A percentile compares a stretch with the other conserved stretches of the same genome.
Conservation (phyloP, 2,888 invertebrate genomes). For the Stegophylla sp. region DNA sequence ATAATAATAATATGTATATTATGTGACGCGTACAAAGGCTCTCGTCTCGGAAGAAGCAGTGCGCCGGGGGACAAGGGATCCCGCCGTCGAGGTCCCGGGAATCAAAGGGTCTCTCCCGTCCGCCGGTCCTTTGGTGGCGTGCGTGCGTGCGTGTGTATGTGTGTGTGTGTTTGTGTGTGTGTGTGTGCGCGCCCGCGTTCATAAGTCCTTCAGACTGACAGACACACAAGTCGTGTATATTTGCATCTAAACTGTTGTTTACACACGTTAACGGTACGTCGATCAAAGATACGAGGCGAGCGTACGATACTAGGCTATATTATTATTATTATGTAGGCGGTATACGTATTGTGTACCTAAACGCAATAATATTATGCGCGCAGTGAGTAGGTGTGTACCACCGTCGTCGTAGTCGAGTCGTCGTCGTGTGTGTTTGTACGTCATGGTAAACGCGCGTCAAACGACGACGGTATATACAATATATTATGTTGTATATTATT, state of each 20-base stretch:
- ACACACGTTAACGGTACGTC: conserved; percentile 58
- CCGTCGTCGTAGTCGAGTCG: too few species aligned
- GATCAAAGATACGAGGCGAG: conserved; percentile 48
- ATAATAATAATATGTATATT: too few species aligned
- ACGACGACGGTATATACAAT: too few species aligned
- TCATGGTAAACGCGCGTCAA: too few species aligned
- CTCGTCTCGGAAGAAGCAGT: background rate
- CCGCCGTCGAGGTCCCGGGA: background rate
- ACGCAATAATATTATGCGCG: too few species aligned
- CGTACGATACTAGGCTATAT: background rate
- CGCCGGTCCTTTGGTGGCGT: background rate
- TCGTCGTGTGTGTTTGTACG: too few species aligned
- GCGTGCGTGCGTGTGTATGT: background rate
- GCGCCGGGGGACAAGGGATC: background rate
- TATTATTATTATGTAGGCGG: background rate
- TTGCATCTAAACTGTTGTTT: conserved; percentile 59
- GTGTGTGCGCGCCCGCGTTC: conserved; percentile 1
- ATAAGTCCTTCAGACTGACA: conserved; percentile 56
- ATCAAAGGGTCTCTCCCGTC: conserved; percentile 44
- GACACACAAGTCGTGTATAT: conserved; percentile 57
- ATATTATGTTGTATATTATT: too few species aligned
- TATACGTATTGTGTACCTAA: background rate
- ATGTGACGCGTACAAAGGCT: conserved; percentile 22
- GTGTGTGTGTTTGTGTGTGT: background rate
- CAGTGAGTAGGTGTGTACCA: background rate